Conservation (phyloP, 2,888 invertebrate genomes). For the Ischnura elegans region DNA sequence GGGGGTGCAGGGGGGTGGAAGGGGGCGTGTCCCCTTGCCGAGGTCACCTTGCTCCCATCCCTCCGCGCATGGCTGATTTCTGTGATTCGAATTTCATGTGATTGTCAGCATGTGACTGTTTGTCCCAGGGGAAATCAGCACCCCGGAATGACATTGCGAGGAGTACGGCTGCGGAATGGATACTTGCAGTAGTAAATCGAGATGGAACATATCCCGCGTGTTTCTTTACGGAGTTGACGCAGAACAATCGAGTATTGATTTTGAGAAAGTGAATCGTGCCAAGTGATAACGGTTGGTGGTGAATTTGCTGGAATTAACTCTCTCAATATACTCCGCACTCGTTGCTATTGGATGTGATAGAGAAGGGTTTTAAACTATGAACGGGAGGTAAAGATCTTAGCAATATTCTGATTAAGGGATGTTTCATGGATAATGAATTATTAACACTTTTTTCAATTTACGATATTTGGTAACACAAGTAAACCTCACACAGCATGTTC, state of each 20-base stretch:
- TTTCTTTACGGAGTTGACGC: neutral
- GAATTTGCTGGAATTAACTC: no score
- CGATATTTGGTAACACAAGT: no score
- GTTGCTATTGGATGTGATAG: no score
- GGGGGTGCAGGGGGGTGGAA: neutral
- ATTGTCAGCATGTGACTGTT: conserved; percentile 54
- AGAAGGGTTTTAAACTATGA: no score
- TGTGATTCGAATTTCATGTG: conserved; percentile 65
- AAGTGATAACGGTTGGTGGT: neutral
- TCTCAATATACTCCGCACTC: no score
- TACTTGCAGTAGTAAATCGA: neutral
- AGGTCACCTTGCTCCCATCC: conserved; percentile 65
- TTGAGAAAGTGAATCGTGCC: neutral
- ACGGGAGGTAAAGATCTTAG: no score
- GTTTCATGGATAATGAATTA: no score
- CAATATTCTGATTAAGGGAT: no score
- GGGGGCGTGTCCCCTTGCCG: neutral
- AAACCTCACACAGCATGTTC: no score
- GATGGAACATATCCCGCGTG: neutral
- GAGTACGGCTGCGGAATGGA: neutral
- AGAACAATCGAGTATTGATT: neutral
- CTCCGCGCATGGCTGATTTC: conserved; percentile 59
- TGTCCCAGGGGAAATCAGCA: conserved; percentile 23
- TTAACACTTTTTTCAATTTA: no score
- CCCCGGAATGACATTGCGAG: neutral